Base-by-base conservation (phyloP, 1,140 invertebrate species). In the Delia radicum region DNA sequence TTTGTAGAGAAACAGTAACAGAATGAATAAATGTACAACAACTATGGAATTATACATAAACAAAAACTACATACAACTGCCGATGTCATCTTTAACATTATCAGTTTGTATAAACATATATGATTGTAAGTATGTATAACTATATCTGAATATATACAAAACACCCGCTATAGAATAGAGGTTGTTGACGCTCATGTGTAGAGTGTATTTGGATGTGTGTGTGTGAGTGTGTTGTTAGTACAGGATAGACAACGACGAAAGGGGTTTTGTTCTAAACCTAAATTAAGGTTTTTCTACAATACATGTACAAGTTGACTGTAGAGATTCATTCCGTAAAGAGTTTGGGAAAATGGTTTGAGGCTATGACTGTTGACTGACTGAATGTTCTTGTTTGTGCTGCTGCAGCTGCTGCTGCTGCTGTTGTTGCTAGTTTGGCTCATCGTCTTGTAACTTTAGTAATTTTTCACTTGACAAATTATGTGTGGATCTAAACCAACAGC, bases 31-130 rank as follows among this genome's bases (percentile, higher is more conserved):
- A 62, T 63, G 62, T 15, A 13, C 3, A 63, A 63, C 63, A n/a
- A 27, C 63, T 15, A 24, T 15, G 7, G 29, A 42, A 21, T 29
- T 3, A 6, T n/a, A 12, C 26, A 42, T 26, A 37, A 13, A 65
- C 63, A 73, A 71, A 61, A 77, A 79, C 61, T 80, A 80, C 81
- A 67, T 81, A 80, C 77, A 80, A 63, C 62, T 63, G 62, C 8
- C 62, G 27, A 63, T 63, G 62, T 63, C 62, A 63, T 63, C 26
- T 27, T 13, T 13, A 37, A 37, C 33, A 37, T 13, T 10, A 10
- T 37, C 8, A 10, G 8, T 10, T 13, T 10, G 33, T 37, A 37
- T 37, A 37, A 37, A 3, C 33, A 37, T 37, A 13, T 37, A 10
- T 37, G 8, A 37, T n/a, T n/a, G n/a, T n/a, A n/a, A n/a, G 13